These are phyloP conservation scores for Lophotriccus pileatus DNA, from an alignment of 2,797 vertebrate genomes.

Conservation along the genomic window DNA sequence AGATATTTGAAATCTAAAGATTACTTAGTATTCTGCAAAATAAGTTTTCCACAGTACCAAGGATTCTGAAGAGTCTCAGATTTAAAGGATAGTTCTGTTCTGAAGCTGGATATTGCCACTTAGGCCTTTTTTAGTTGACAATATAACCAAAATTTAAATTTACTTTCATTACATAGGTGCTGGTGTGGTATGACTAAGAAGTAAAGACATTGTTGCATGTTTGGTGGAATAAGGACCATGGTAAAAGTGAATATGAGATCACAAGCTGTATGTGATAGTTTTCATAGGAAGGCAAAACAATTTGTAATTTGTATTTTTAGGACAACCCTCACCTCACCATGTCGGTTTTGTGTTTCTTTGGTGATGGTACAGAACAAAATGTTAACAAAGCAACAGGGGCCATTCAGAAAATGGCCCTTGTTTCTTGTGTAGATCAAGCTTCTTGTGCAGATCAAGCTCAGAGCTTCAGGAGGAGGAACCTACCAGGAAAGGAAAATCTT, in stretches of 20 bases:
- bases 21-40: not conserved
- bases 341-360: not conserved
- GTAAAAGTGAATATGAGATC: conserved; percentile 5
- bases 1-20: not conserved
- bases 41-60: not conserved
- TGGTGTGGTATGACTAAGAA: not conserved
- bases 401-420: not conserved
- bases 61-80: not conserved
- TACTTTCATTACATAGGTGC: not conserved
- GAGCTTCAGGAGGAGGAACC: not conserved
- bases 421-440: not conserved
- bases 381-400: not conserved
- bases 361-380: not conserved
- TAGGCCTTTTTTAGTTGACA: not conserved
- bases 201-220: not conserved
- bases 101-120: not conserved
- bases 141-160: not conserved
- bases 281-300: not conserved
- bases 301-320: not conserved
- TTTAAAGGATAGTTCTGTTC: not conserved
- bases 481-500: not conserved
- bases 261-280: not conserved
- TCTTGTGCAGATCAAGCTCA: not conserved
- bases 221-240: not conserved
- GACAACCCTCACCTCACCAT: not conserved